These are phyloP conservation scores for Lordiphosa clarofinis DNA, from an alignment of 1,140 invertebrate genomes.

Conservation along the genomic window DNA sequence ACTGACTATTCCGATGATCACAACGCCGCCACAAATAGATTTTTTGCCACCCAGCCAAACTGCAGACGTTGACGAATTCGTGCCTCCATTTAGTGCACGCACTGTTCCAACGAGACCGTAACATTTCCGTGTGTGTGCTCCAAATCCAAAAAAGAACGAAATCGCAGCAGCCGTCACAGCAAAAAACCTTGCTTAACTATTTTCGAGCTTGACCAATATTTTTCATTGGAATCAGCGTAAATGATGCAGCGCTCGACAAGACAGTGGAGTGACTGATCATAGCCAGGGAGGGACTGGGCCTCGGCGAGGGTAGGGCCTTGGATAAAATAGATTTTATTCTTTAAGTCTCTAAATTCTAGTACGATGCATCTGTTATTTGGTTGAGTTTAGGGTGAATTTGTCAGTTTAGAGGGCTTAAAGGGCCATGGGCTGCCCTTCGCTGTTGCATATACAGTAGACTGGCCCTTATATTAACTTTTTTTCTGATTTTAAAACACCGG, in stretches of 20 bases:
- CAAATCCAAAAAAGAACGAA: slow-evolving; percentile 22
- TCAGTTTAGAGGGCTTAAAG: no score
- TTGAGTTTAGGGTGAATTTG: no score
- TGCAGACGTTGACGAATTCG: slow-evolving; percentile 56
- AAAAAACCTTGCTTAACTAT: slow-evolving; percentile 62
- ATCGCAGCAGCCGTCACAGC: slow-evolving; percentile 40
- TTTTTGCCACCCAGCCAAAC: slow-evolving; percentile 45
- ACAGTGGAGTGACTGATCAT: neutral
- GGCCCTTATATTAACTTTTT: no score
- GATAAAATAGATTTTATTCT: no score
- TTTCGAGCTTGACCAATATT: slow-evolving; percentile 24
- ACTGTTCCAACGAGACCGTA: slow-evolving; percentile 6
- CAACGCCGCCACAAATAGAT: slow-evolving; percentile 64
- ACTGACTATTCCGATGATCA: slow-evolving; percentile 41
- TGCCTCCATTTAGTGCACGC: slow-evolving; percentile 55
- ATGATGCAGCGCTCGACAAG: slow-evolving; percentile 52
- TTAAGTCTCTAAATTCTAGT: no score
- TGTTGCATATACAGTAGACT: no score
- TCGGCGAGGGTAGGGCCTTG: neutral
- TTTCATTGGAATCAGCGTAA: slow-evolving; percentile 60
- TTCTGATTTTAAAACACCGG: no score
- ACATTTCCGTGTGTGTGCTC: slow-evolving; percentile 61
- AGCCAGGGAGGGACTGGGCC: slow-evolving; percentile 11
- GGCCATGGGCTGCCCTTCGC: no score
- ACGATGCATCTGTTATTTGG: no score